Evolutionary conservation across 2,888 invertebrate genomes (phyloP).

Genomic region (Xanthorhoe designata): DNA sequence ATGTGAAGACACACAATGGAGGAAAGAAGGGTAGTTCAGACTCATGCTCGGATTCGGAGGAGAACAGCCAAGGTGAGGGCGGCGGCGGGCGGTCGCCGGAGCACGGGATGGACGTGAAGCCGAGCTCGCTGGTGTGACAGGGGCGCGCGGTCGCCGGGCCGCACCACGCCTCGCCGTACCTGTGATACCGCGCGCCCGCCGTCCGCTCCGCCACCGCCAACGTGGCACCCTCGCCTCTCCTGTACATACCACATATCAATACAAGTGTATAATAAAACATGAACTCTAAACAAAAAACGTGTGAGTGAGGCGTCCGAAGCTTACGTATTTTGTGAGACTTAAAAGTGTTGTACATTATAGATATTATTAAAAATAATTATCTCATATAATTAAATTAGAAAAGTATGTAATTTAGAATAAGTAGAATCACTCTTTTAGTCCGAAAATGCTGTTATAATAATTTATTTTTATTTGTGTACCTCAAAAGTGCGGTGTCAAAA

Average conservation of each 20-base stretch:
- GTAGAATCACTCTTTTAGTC: conserved; percentile 81
- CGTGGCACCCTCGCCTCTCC: conserved; percentile 54
- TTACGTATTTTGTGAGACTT: conserved; percentile 76
- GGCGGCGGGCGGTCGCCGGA: conserved; percentile 83
- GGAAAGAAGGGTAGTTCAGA: conserved; percentile 91
- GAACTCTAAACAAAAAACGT: conserved; percentile 64
- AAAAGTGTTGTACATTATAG: conserved; percentile 82
- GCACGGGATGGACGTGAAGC: conserved; percentile 90
- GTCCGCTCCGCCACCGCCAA: conserved; percentile 42
- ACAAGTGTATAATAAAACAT: conserved; percentile 65
- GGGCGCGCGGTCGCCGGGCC: conserved; percentile 81
- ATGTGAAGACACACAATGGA: conserved; percentile 97
- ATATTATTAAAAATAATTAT: conserved; percentile 76
- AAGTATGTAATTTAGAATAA: conserved; percentile 73
- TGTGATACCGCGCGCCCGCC: conserved; percentile 66
- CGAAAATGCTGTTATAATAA: conserved; percentile 73
- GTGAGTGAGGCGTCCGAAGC: conserved; percentile 57
- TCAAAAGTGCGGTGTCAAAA: conserved; percentile 41
- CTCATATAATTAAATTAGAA: conserved; percentile 58
- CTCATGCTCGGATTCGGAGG: conserved; percentile 95
- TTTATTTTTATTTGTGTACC: conserved; percentile 68
- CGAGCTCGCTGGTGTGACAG: conserved; percentile 91
- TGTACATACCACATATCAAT: conserved; percentile 82
- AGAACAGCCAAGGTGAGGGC: conserved; percentile 91
- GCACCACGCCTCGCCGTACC: conserved; percentile 72